These are phyloP conservation scores for Dipodomys merriami DNA, from an alignment of 2,113 vertebrate species.

Conservation along the genomic window DNA sequence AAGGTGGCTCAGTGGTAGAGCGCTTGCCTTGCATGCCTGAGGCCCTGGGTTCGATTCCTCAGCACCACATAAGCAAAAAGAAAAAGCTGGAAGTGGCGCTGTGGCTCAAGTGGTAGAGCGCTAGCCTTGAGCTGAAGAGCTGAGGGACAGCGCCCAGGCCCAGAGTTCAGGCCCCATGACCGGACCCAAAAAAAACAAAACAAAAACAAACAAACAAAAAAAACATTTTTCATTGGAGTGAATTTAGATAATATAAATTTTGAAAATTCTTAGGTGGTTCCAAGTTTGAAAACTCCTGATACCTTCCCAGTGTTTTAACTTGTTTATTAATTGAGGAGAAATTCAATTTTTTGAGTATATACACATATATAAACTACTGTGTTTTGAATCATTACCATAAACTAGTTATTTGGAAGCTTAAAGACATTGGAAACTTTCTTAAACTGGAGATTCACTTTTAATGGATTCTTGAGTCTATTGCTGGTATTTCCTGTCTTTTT, in stretches of 20 bases:
- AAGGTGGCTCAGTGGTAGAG: too few species aligned
- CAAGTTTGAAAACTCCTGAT: slow-evolving; percentile 6
- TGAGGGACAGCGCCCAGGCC: too few species aligned
- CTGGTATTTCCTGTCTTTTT: neutral
- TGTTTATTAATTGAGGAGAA: neutral
- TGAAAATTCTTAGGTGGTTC: neutral
- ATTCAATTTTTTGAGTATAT: neutral
- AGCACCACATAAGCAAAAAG: too few species aligned
- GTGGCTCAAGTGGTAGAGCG: too few species aligned
- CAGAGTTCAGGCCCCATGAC: too few species aligned
- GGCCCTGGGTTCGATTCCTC: too few species aligned
- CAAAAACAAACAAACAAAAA: too few species aligned
- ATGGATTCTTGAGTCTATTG: neutral
- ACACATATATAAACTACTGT: neutral
- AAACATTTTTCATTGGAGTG: neutral
- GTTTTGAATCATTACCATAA: slow-evolving; percentile 26
- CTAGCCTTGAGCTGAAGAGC: too few species aligned
- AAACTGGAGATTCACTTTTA: slow-evolving; percentile 26
- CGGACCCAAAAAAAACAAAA: too few species aligned
- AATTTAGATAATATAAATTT: neutral
- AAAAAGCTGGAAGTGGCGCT: too few species aligned
- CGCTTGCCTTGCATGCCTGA: too few species aligned
- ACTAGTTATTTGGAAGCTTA: slow-evolving; percentile 33
- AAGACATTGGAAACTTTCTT: slow-evolving; percentile 7
- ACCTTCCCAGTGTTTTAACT: neutral